Evolutionary conservation across 2,797 vertebrate genomes (phyloP), one percentile per base, ranked within the genome.

Genomic region (Bovichtus diacanthus): DNA sequence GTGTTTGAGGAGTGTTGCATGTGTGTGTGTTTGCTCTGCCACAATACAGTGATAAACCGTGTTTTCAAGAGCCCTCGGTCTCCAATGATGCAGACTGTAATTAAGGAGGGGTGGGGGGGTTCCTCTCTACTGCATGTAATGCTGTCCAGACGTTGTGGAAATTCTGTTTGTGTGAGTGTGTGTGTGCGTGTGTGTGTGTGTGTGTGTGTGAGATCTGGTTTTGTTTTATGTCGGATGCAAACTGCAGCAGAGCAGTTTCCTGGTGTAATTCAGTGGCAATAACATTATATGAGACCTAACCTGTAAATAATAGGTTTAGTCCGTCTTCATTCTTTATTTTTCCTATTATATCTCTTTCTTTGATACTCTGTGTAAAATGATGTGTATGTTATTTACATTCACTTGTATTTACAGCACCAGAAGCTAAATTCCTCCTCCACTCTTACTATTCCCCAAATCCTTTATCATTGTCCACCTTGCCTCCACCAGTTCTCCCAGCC

Each of bases 81-180:
- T 91, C 75, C 74, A 88, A 58, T 87, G 85, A 84, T 87, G 84
- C 76, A 87, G 79, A 79, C 88, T 84, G 55, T 89, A 92, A 91
- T 91, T 92, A 90, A 64, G 67, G 60, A 41, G 62, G 31, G 64
- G n/a, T 9, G 18, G 49, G 72, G 80, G 80, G 65, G 71, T 84
- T 87, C 80, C 81, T 88, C 79, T 83, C 74, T 55, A 41, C 71
- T 78, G 60, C 58, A 69, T 41, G 55, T 88, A 93, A 92, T 93
- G 81, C 67, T 88, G 80, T 90, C 90, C 92, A 93, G 92, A 92
- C 91, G 12, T 81, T 39, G 71, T 82, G 82, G 84, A 90, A 89
- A 85, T 65, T 81, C 51, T 81, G 85, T 89, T 56, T 87, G 65
- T 80, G 63, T 80, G 56, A 82, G 60, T 36, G 61, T 39, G 51